phyloP scores from a whole-genome alignment of 2,888 invertebrate genomes.

The Cyrtodaria siliqua region DNA sequence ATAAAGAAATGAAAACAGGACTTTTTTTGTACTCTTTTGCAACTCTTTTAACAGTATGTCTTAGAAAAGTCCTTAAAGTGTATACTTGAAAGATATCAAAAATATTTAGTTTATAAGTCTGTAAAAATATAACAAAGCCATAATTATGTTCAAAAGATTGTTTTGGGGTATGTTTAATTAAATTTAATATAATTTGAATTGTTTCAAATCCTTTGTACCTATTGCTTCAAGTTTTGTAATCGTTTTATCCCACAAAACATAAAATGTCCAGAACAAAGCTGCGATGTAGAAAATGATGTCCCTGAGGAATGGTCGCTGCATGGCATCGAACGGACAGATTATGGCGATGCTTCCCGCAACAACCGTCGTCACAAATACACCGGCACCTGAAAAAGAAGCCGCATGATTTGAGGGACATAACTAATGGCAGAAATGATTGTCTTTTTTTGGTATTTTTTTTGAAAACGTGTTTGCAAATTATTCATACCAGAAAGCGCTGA shows the following conservation, averaged over 20 bases:
- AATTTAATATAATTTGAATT: too few relatives aligned
- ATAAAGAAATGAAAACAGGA: too few relatives aligned
- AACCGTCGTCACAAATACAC: slow-evolving; percentile 89
- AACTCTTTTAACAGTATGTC: too few relatives aligned
- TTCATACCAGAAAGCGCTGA: too few relatives aligned
- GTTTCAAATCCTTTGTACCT: slow-evolving; percentile 63
- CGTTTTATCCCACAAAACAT: slow-evolving; percentile 86
- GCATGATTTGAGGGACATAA: too few relatives aligned
- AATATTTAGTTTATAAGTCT: not conserved
- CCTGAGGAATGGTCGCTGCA: slow-evolving; percentile 87
- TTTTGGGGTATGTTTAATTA: too few relatives aligned
- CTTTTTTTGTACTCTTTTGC: too few relatives aligned
- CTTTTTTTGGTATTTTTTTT: too few relatives aligned
- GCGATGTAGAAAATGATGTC: slow-evolving; percentile 87
- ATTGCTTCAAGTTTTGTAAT: slow-evolving; percentile 87
- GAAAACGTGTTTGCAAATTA: too few relatives aligned
- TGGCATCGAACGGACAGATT: slow-evolving; percentile 87
- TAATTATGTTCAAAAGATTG: not conserved
- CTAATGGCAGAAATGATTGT: too few relatives aligned
- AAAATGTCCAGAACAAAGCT: slow-evolving; percentile 87
- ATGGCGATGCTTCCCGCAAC: slow-evolving; percentile 88
- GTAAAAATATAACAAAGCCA: too few relatives aligned
- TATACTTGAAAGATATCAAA: not conserved
- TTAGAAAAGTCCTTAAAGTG: too few relatives aligned
- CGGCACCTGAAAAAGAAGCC: slow-evolving; percentile 87